These are phyloP conservation scores for Alcedo atthis DNA, from an alignment of 2,797 vertebrate genomes.

Conservation along the genomic window DNA sequence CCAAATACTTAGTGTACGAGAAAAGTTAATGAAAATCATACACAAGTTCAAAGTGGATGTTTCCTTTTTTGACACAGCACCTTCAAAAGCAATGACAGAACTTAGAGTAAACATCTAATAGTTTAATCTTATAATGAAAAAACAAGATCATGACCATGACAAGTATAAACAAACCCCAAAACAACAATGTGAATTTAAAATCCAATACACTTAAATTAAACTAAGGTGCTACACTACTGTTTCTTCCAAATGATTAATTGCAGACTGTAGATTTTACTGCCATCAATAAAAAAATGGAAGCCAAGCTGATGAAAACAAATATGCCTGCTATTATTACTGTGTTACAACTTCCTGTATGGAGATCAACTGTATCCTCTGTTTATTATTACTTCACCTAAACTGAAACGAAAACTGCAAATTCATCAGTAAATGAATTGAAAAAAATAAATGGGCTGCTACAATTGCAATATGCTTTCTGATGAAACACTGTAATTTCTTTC, in stretches of 20 bases:
- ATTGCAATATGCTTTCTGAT: not conserved
- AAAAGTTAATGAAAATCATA: not conserved
- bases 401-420: slow-evolving; percentile 30
- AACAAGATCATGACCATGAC: not conserved
- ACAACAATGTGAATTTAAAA: not conserved
- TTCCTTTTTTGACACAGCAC: not conserved
- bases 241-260: slow-evolving; percentile 21
- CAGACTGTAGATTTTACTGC: not conserved
- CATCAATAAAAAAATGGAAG: not conserved
- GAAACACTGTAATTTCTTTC: not conserved
- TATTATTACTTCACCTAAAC: slow-evolving; percentile 15
- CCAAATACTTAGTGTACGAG: not conserved
- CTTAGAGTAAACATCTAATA: not conserved
- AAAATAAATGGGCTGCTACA: slow-evolving; percentile 31
- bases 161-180: not conserved
- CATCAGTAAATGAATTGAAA: slow-evolving; percentile 41
- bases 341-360: not conserved
- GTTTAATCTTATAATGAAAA: not conserved
- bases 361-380: not conserved
- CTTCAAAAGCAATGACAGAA: not conserved
- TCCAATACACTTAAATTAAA: not conserved
- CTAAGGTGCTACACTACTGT: not conserved
- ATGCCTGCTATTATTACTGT: not conserved
- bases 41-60: not conserved
- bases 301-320: not conserved